Conservation (phyloP, 2,797 vertebrate species). For the Petrocephalus sullivani region DNA sequence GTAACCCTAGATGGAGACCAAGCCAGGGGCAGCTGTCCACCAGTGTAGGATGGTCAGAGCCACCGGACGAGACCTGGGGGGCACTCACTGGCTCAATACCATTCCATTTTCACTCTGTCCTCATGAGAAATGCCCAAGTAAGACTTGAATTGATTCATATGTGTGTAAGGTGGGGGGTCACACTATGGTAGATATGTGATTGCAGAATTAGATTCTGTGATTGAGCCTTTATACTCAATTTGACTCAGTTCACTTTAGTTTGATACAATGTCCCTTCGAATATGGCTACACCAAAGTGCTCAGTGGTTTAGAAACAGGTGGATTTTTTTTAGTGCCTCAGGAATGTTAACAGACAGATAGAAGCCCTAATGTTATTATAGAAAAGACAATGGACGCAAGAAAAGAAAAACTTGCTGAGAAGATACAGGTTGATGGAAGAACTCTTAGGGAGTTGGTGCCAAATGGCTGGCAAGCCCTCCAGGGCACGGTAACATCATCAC, state of each 20-base stretch:
- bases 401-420: background rate
- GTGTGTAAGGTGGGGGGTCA: background rate
- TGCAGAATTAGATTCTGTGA: background rate
- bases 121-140: background rate
- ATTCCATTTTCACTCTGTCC: background rate
- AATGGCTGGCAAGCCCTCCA: background rate
- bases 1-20: background rate
- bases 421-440: constrained; percentile 2
- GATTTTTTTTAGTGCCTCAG: background rate
- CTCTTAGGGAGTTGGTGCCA: background rate
- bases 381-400: background rate
- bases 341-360: background rate
- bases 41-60: constrained; percentile 23
- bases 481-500: background rate
- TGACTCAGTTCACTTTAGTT: background rate
- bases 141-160: background rate
- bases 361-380: background rate
- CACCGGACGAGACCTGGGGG: constrained; percentile 10
- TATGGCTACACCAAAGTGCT: background rate
- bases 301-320: background rate
- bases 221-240: background rate
- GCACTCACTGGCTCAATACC: background rate
- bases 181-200: background rate
- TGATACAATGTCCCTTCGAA: background rate
- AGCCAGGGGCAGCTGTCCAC: background rate